phyloP scores from a whole-genome alignment of 1,140 invertebrate genomes.

The Tribolium castaneum region DNA sequence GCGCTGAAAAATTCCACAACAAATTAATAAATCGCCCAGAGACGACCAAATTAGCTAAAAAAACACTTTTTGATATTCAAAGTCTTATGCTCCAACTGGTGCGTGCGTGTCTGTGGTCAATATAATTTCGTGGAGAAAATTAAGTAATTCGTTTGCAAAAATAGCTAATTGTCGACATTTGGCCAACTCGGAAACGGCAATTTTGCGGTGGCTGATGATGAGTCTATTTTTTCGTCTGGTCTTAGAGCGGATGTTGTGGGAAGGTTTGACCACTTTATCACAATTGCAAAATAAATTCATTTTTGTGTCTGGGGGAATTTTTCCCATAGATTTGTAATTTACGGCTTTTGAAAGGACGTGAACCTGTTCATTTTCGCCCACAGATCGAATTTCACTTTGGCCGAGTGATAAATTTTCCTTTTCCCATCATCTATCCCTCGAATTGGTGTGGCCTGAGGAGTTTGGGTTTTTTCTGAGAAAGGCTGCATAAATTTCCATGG shows the following conservation, averaged over 20 bases:
- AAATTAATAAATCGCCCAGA: neutral
- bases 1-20: neutral
- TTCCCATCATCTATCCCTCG: neutral
- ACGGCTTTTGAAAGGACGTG: neutral
- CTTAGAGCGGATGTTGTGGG: neutral
- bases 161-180: conserved; percentile 20
- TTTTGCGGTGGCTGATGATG: conserved; percentile 20
- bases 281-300: too few relatives aligned
- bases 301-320: neutral
- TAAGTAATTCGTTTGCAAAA: conserved; percentile 6
- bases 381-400: neutral
- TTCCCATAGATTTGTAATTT: neutral
- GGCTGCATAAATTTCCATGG: neutral
- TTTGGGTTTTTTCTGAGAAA: neutral
- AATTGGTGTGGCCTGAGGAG: neutral
- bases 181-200: neutral
- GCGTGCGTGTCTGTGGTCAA: neutral
- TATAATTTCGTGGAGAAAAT: conserved; percentile 1
- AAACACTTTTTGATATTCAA: neutral
- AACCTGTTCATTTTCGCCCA: conserved; percentile 4
- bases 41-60: neutral
- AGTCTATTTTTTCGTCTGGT: neutral
- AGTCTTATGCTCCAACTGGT: neutral
- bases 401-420: conserved; percentile 4
- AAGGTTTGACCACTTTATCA: neutral